Base-by-base conservation (phyloP, 2,113 vertebrate genomes). In the Oplegnathus fasciatus region DNA sequence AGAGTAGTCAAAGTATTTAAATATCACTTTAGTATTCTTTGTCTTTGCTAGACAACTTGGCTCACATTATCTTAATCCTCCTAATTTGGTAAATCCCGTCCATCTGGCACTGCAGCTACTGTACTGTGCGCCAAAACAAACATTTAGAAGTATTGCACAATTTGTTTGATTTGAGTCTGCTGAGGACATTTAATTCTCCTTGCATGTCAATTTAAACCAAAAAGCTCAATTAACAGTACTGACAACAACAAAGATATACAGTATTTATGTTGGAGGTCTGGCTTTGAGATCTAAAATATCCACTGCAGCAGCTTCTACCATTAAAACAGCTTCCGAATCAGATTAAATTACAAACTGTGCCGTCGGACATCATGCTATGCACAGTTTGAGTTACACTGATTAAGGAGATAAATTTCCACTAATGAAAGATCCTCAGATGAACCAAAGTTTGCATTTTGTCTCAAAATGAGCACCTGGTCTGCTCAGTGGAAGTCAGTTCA, bases 71-170 rank as follows among this genome's bases (percentile, higher is more conserved):
- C 9, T 80, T 80, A 83, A 88, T 85, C 86, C 46, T 62, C 62
- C 67, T 78, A 75, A 78, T 88, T 80, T 84, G 65, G n/a, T 70
- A 18, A 81, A 77, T 75, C 68, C 28, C 68, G 54, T 78, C 52
- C 61, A 85, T 83, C 61, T 65, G 72, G 1, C n/a, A 32, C 68
- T 71, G 37, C 14, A 79, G 52, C 50, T 34, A 60, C 50, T 37
- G 0, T 28, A 0, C 17, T 54, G 42, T 4, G 1, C 18, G 2
- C 40, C 64, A 72, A 61, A 82, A 24, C n/a, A 46, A 60, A 30
- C 37, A 26, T 30, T 50, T 30, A 28, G 0, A 80, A 52, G 30
- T 5, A 42, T 40, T 55, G 10, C 2, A 9, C 58, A 32, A 2
- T 81, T 66, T 44, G 22, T 55, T 65, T 66, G 14, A 71, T 71